Conservation (phyloP, 2,797 vertebrate species). For the Chelmon rostratus region DNA sequence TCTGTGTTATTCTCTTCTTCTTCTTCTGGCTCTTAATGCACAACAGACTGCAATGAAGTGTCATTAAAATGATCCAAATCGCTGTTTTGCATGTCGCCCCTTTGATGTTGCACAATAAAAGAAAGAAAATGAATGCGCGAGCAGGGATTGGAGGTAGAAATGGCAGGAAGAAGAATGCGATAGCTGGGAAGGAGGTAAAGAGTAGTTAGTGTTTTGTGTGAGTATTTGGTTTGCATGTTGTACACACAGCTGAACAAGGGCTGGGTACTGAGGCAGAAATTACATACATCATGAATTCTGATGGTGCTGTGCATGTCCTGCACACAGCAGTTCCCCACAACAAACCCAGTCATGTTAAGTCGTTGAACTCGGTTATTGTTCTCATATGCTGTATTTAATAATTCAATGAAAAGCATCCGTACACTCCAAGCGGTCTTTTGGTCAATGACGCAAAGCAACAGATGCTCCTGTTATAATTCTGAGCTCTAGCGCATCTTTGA, state of each 20-base stretch:
- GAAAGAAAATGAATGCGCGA: background rate
- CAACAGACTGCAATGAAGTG: constrained; percentile 21
- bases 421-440: too few relatives aligned
- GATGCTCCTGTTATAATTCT: too few relatives aligned
- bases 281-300: constrained; percentile 10
- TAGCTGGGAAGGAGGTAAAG: background rate
- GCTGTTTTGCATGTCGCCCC: background rate
- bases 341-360: background rate
- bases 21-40: constrained; percentile 17
- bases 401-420: too few relatives aligned
- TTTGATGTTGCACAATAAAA: constrained; percentile 12
- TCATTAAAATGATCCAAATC: constrained; percentile 30
- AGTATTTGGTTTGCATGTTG: constrained; percentile 23
- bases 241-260: constrained; percentile 20
- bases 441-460: too few relatives aligned
- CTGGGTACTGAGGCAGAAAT: constrained; percentile 19
- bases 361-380: too few relatives aligned
- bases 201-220: background rate
- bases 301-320: background rate
- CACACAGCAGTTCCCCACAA: background rate
- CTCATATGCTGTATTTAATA: background rate
- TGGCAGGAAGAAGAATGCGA: too few relatives aligned
- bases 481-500: too few relatives aligned
- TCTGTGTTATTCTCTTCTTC: constrained; percentile 26
- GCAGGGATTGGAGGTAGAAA: background rate